Base-by-base conservation (phyloP, 2,888 invertebrate genomes). In the Synergus japonicus region DNA sequence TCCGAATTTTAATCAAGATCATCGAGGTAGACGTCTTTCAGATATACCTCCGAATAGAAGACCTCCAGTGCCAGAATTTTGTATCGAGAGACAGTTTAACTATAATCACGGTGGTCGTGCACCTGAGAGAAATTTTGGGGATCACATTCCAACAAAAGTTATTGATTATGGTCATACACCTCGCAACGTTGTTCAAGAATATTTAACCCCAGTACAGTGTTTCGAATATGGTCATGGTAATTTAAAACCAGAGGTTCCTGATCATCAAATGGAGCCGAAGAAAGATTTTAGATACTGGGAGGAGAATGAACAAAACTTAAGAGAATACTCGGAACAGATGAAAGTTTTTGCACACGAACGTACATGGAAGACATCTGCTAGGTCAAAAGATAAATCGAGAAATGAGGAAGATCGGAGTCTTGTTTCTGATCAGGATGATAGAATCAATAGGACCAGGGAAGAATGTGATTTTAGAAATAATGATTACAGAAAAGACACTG, bases 141-240 rank as follows among this genome's bases (percentile, higher is more conserved):
- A 91, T 9, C 86, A 88, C 41, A 69, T 85, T 13, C 90, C 91
- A 4, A 82, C 85, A 0, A 92, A 91, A 76, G 86, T 92, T 3
- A 90, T 92, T 5, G 92, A 92, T 79, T 92, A 92, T 29, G 87
- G 84, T 5, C 92, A 92, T 29, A 80, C 79, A 44, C 82, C 87
- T n/a, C 87, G 87, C 13, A 77, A 86, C 4, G 79, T 80, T n/a
- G 84, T 87, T 18, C 88, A 89, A 69, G 90, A 92, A 79, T 86
- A 90, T 63, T 66, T 87, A 37, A 87, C 86, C 15, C 89, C 89
- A 3, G 83, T 85, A 4, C 89, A 90, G 54, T 86, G 85, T 44
- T 92, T 88, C 67, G 92, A 92, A 78, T 92, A 92, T 69, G 87
- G 87, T 0, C 92, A 92, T 76, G 92, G 92, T 4, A 88, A 87